phyloP scores from a whole-genome alignment of 2,797 vertebrate genomes.

The Crenuchus spilurus region DNA sequence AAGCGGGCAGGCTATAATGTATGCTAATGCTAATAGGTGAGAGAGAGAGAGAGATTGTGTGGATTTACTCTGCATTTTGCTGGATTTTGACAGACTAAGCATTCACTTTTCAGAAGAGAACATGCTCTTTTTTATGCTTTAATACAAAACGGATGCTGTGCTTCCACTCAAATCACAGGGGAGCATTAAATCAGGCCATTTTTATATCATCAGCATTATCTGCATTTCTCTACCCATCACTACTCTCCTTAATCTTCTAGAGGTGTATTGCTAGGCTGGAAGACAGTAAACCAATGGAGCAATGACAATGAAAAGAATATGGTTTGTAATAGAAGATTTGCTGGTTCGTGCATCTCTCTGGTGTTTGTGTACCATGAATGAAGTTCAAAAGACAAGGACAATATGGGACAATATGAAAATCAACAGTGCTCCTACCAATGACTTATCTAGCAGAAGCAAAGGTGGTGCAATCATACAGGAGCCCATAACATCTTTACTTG shows the following conservation, averaged over 20 bases:
- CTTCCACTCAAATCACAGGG: no score
- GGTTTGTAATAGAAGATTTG: constrained; percentile 49
- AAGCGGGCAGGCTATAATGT: constrained; percentile 70
- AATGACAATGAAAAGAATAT: constrained; percentile 18
- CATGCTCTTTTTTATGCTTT: constrained; percentile 6
- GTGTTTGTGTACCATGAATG: constrained; percentile 65
- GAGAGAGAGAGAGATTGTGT: constrained; percentile 32
- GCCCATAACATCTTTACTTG: no score
- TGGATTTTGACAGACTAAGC: constrained; percentile 12
- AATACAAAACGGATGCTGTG: not conserved
- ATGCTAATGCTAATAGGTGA: constrained; percentile 76
- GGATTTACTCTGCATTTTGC: constrained; percentile 40
- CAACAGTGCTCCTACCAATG: no score
- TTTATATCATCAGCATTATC: constrained; percentile 47
- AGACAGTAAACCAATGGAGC: constrained; percentile 62
- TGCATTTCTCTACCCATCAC: constrained; percentile 67
- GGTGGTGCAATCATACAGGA: no score
- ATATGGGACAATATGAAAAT: constrained; percentile 70
- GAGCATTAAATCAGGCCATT: not conserved
- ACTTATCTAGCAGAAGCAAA: no score
- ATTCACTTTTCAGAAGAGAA: constrained; percentile 4
- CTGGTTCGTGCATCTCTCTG: constrained; percentile 30
- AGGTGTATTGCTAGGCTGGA: constrained; percentile 60
- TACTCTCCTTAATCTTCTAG: constrained; percentile 49
- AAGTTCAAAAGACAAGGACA: constrained; percentile 71